These are phyloP conservation scores for Eupithecia centaureata DNA, from an alignment of 2,888 invertebrate species.

Conservation along the genomic window DNA sequence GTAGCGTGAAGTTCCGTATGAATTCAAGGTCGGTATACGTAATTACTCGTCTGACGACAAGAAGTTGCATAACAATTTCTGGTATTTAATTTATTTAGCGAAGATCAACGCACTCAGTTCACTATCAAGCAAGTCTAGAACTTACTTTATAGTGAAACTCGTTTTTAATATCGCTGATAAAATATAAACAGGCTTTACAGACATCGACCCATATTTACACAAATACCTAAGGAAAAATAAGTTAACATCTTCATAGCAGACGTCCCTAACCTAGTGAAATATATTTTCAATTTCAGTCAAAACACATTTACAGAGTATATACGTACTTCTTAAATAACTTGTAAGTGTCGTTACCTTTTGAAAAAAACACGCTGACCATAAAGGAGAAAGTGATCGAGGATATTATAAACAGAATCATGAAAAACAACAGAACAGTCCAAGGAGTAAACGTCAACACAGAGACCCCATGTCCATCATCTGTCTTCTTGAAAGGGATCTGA, in stretches of 20 bases:
- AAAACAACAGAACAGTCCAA: slow-evolving; percentile 87
- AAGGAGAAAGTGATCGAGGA: slow-evolving; percentile 90
- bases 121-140: background rate
- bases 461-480: slow-evolving; percentile 68
- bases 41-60: slow-evolving; percentile 14
- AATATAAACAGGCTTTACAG: background rate
- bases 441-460: slow-evolving; percentile 88
- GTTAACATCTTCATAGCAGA: background rate
- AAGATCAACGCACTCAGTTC: slow-evolving; percentile 29
- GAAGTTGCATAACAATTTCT: slow-evolving; percentile 19
- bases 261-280: too few species aligned
- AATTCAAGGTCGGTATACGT: slow-evolving; percentile 27
- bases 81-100: slow-evolving; percentile 9
- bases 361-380: slow-evolving; percentile 91
- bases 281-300: too few species aligned
- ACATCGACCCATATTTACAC: background rate
- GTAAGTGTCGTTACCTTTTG: slow-evolving; percentile 84
- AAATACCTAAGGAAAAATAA: background rate
- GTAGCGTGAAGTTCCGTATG: slow-evolving; percentile 18
- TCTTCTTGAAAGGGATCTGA: slow-evolving; percentile 81
- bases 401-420: slow-evolving; percentile 89
- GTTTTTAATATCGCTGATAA: background rate
- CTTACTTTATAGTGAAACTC: background rate
- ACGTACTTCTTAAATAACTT: background rate
- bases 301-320: background rate